Percentiles rank a stretch among this genome's conserved stretches.
Evolutionary conservation across 2,113 vertebrate genomes (phyloP).

Genomic region (Ivindomyrus marchei): DNA sequence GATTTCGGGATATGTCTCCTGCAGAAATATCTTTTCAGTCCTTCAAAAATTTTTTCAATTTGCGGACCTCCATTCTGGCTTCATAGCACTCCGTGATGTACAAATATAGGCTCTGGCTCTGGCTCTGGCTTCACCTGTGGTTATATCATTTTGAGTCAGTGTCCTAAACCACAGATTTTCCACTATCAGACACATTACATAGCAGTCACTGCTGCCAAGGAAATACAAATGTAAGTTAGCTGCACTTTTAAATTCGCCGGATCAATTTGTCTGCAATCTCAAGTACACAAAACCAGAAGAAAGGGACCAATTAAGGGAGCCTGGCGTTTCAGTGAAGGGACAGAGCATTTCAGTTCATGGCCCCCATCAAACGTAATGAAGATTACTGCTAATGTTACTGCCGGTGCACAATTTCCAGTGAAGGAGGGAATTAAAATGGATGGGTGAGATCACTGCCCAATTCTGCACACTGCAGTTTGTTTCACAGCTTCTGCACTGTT

Average conservation of each 20-base stretch:
- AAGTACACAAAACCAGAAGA: neutral
- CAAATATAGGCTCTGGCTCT: neutral
- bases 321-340: neutral
- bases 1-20: slow-evolving; percentile 45
- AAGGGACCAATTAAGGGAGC: neutral
- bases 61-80: neutral
- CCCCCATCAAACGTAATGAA: neutral
- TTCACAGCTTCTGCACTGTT: neutral
- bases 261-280: neutral
- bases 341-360: neutral
- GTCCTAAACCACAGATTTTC: neutral
- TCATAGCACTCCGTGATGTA: neutral
- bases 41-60: slow-evolving; percentile 12
- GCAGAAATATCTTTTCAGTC: slow-evolving; percentile 31
- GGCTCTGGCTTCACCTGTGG: neutral
- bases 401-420: neutral
- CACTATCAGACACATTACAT: neutral
- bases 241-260: neutral
- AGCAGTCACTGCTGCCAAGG: neutral
- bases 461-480: neutral
- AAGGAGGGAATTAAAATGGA: neutral
- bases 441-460: neutral
- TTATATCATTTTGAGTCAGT: neutral
- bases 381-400: neutral
- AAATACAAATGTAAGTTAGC: neutral